Evolutionary conservation across 2,113 vertebrate genomes (phyloP), one percentile per base, ranked within the genome.

Genomic region (Xyrauchen texanus): DNA sequence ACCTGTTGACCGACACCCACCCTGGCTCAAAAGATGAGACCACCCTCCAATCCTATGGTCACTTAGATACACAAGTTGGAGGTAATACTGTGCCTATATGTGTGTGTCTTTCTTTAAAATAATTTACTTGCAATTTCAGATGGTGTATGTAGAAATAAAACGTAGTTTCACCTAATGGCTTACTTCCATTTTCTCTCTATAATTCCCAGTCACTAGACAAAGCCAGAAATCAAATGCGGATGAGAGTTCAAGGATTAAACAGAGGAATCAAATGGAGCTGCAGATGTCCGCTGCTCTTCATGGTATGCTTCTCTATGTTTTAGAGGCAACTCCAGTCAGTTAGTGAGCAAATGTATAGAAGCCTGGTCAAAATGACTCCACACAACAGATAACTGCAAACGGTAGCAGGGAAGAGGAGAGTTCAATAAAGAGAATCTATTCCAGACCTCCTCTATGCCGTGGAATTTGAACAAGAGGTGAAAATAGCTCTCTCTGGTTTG

Each of bases 1-100:
- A 89, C 42, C 89, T 98, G 68, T 92, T 96, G 73, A 93, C 95
- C 3, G 95, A 95, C 82, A 94, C 94, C 80, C 92, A 93, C 42
- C 90, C 88, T 64, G 94, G 94, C 13, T 83, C 93, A 57, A 94
- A 89, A 3, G 93, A 21, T 46, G 73, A 95, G 49, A 93, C 91
- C 4, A 93, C 94, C 74, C 90, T 90, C 51, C 92, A 94, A 58
- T 93, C 92, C 0, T 89, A 92, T 52, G 90, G 91, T 7, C 90
- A 92, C 80, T 92, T 88, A 12, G 77, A 72, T 47, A 21, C 77
- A 82, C 82, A 86, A n/a, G 55, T 69, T 74, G 11, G 53, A 90
- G 91, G 91, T 92, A 83, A 61, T 57, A 4, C 5, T 73, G 8
- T 77, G 13, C 44, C 34, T 65, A 5, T 42, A 6, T 57, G 4